Percentiles rank a stretch among this genome's conserved stretches.
These are phyloP conservation scores for Saccostrea cuccullata DNA, from an alignment of 1,140 invertebrate genomes.

Conservation along the genomic window DNA sequence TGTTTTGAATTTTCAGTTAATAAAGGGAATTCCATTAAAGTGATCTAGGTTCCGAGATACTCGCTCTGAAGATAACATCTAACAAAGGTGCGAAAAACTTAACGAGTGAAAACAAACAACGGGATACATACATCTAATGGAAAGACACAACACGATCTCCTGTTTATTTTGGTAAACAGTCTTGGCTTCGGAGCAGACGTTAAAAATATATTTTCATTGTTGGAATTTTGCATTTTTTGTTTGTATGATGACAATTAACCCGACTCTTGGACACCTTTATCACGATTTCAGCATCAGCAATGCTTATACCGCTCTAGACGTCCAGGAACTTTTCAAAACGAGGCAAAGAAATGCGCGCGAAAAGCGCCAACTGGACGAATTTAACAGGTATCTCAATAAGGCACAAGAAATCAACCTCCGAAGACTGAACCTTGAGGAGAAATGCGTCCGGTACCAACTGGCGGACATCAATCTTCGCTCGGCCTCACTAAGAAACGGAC, in stretches of 20 bases:
- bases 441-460: slow-evolving; percentile 37
- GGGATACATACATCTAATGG: background rate
- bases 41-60: background rate
- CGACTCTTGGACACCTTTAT: slow-evolving; percentile 51
- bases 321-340: slow-evolving; percentile 48
- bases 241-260: slow-evolving; percentile 47
- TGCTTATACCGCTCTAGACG: slow-evolving; percentile 45
- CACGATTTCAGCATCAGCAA: slow-evolving; percentile 48
- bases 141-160: background rate
- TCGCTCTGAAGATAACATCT: background rate
- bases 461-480: slow-evolving; percentile 40
- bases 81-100: background rate
- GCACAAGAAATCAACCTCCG: slow-evolving; percentile 41
- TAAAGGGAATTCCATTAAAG: background rate
- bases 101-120: background rate
- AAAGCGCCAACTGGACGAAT: slow-evolving; percentile 46
- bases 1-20: background rate
- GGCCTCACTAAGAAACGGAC: slow-evolving; percentile 39
- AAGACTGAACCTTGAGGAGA: slow-evolving; percentile 48
- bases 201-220: too few relatives aligned
- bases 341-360: slow-evolving; percentile 52
- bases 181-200: background rate
- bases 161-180: background rate
- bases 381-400: slow-evolving; percentile 37
- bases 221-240: too few relatives aligned